A percentile compares a stretch with the other conserved stretches of the same genome.
phyloP scores from a whole-genome alignment of 1,140 invertebrate species.

The Acromyrmex heyeri region DNA sequence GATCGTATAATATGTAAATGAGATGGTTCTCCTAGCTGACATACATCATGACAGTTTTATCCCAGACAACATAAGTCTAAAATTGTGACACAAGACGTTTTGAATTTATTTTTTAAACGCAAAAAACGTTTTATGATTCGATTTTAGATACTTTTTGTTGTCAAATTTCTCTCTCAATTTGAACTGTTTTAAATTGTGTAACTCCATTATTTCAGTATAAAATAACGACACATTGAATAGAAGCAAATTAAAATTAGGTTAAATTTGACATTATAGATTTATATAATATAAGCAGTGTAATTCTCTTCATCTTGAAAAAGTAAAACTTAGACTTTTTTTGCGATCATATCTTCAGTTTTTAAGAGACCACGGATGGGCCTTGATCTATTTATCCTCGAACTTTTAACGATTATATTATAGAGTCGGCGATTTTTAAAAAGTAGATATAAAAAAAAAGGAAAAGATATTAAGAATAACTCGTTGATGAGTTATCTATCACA shows the following conservation, averaged over 20 bases:
- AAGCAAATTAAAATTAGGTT: no score
- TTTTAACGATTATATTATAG: neutral
- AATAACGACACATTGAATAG: no score
- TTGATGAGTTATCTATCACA: constrained; percentile 3
- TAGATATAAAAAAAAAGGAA: neutral
- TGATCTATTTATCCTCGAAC: constrained; percentile 14
- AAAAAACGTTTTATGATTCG: no score
- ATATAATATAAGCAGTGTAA: no score
- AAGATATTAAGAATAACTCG: neutral
- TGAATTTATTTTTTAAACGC: no score
- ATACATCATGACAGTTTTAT: neutral
- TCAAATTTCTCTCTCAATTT: no score
- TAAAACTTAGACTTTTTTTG: neutral
- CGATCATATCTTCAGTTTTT: neutral
- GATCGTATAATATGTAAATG: neutral
- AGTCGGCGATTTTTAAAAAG: neutral
- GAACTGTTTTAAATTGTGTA: no score
- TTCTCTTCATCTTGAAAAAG: neutral
- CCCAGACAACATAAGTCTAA: no score
- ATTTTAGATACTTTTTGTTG: no score
- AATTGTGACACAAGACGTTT: no score
- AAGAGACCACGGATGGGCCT: neutral
- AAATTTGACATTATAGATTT: no score
- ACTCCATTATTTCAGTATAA: no score
- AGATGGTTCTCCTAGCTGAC: neutral